Evolutionary conservation across 2,888 invertebrate genomes (phyloP).

Genomic region (Coecobrya sp.): DNA sequence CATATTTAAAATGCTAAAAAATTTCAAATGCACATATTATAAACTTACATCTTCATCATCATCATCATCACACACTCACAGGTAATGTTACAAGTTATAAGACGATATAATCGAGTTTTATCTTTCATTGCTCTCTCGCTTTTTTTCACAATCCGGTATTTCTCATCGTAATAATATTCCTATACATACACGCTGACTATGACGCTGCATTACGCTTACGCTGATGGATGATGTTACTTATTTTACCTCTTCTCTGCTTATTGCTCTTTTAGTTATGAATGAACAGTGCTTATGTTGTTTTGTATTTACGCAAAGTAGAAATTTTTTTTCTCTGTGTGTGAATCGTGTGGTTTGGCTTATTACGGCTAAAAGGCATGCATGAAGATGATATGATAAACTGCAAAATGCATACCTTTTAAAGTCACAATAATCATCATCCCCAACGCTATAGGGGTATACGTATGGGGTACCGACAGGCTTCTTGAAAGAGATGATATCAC

Average conservation of each 20-base stretch:
- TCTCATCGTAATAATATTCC: too few species aligned
- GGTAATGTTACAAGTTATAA: constrained; percentile 9
- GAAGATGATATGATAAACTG: constrained; percentile 14
- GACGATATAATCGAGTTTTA: constrained; percentile 52
- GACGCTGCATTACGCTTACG: background rate
- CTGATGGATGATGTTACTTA: background rate
- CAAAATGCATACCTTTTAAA: constrained; percentile 38
- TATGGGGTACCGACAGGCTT: too few species aligned
- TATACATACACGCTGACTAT: background rate
- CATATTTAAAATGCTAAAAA: too few species aligned
- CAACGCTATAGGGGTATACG: too few species aligned
- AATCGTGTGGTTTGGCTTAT: constrained; percentile 32
- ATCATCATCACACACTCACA: background rate
- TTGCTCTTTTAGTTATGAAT: constrained; percentile 12
- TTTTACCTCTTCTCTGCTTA: too few species aligned
- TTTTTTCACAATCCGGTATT: constrained; percentile 64
- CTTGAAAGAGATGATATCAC: too few species aligned
- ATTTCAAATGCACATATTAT: background rate
- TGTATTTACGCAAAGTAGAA: background rate
- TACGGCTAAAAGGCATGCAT: constrained; percentile 33
- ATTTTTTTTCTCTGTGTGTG: background rate
- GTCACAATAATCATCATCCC: too few species aligned
- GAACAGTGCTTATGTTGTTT: background rate
- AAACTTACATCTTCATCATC: constrained; percentile 18
- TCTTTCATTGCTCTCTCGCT: constrained; percentile 55